A percentile compares a stretch with the other conserved stretches of the same genome.
phyloP scores from a whole-genome alignment of 2,797 vertebrate genomes.

The Schizopygopsis pylzovi region DNA sequence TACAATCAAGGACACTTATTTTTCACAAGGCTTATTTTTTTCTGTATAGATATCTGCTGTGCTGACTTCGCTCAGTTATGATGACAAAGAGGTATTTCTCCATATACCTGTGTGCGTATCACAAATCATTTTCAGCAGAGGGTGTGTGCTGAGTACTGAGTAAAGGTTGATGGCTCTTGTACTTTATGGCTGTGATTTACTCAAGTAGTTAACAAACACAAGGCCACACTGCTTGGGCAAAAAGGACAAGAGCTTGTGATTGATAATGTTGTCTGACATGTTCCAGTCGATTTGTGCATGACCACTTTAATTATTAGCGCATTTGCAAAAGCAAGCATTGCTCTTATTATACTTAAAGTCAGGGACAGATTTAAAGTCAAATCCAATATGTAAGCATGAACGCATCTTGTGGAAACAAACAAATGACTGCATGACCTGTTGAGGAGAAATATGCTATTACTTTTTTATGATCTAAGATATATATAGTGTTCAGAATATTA shows the following conservation, averaged over 20 bases:
- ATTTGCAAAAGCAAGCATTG: constrained; percentile 8
- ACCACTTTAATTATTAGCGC: constrained; percentile 6
- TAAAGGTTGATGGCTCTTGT: constrained; percentile 34
- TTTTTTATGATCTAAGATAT: neutral
- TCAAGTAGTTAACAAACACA: constrained; percentile 23
- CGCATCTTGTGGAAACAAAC: neutral
- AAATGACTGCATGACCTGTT: neutral
- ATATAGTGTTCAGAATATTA: neutral
- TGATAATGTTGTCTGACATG: constrained; percentile 21
- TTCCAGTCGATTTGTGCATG: neutral
- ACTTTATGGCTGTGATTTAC: constrained; percentile 31
- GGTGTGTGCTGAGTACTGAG: constrained; percentile 16
- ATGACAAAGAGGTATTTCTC: neutral
- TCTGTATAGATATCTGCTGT: neutral
- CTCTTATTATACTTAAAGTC: neutral
- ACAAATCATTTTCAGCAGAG: constrained; percentile 10
- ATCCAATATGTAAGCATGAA: neutral
- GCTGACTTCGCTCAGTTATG: neutral
- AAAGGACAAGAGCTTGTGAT: constrained; percentile 19
- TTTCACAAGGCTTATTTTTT: neutral
- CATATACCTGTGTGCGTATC: neutral
- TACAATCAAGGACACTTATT: neutral
- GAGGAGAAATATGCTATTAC: neutral
- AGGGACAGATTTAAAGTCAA: neutral
- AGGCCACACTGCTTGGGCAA: constrained; percentile 7